These are phyloP conservation scores for Mastomys natalensis DNA, from an alignment of 2,113 vertebrate genomes.

Conservation along the genomic window DNA sequence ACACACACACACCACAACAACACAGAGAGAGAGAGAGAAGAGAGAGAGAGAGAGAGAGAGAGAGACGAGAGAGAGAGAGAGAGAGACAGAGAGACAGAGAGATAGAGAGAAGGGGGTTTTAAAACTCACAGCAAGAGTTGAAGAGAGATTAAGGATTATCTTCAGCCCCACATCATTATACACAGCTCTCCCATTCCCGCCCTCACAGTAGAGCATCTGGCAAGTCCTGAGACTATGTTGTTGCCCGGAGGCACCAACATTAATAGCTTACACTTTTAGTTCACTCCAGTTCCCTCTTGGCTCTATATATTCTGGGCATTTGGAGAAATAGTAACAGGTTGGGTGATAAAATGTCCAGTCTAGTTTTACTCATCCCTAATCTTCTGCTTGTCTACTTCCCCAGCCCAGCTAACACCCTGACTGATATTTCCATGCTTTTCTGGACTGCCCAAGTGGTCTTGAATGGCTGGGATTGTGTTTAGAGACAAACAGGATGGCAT, in stretches of 20 bases:
- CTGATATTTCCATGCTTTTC: background rate
- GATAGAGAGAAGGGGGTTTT: too few species aligned
- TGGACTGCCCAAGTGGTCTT: background rate
- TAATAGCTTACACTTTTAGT: background rate
- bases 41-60: too few species aligned
- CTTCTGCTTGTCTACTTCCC: background rate
- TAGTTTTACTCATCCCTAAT: background rate
- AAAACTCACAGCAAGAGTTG: background rate
- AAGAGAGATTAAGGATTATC: background rate
- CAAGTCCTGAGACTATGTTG: rapidly evolving
- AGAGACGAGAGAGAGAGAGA: too few species aligned
- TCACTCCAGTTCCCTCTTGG: background rate
- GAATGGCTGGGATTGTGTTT: background rate
- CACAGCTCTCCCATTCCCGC: background rate
- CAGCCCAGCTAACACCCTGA: background rate
- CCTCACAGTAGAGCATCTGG: background rate
- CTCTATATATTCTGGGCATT: too few species aligned
- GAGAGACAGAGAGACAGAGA: too few species aligned
- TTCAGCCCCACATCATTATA: background rate
- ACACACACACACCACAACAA: too few species aligned
- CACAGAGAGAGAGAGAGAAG: too few species aligned
- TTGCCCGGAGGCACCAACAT: background rate
- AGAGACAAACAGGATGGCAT: background rate
- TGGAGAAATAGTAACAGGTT: background rate
- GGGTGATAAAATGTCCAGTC: background rate